Percentiles rank a stretch among this genome's conserved stretches.
phyloP scores from a whole-genome alignment of 2,888 invertebrate genomes.

The Eurytoma adleriae region DNA sequence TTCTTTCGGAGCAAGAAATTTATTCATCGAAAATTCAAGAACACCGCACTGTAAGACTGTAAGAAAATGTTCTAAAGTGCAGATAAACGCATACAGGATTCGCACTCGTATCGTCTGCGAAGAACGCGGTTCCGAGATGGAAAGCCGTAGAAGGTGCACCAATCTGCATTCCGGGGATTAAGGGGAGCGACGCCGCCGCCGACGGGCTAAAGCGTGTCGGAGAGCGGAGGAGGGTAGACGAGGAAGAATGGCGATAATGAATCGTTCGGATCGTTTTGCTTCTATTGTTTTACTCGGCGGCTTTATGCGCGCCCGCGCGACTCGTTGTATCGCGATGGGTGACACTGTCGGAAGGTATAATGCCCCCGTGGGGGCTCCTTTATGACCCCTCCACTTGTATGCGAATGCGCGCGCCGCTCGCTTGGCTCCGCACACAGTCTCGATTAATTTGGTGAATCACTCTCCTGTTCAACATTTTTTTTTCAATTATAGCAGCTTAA shows the following conservation, averaged over 20 bases:
- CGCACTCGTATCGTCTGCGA: too few relatives aligned
- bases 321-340: conserved; percentile 54
- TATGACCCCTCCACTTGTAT: conserved; percentile 40
- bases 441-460: background rate
- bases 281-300: conserved; percentile 59
- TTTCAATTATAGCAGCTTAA: too few relatives aligned
- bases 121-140: background rate
- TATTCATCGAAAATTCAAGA: too few relatives aligned
- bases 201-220: conserved; percentile 42
- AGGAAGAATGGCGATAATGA: conserved; percentile 54
- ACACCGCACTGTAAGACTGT: too few relatives aligned
- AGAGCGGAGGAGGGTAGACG: conserved; percentile 16
- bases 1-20: too few relatives aligned
- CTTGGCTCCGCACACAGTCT: background rate
- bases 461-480: background rate
- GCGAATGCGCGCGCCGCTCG: background rate
- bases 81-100: too few relatives aligned
- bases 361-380: conserved; percentile 58
- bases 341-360: conserved; percentile 59
- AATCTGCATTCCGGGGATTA: conserved; percentile 1
- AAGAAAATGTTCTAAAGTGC: too few relatives aligned
- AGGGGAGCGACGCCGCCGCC: conserved; percentile 29
- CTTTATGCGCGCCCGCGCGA: conserved; percentile 51
- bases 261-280: conserved; percentile 58
- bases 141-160: conserved; percentile 5